A percentile compares a stretch with the other conserved stretches of the same genome.
phyloP scores from a whole-genome alignment of 2,797 vertebrate species.

The Ibycter americanus region DNA sequence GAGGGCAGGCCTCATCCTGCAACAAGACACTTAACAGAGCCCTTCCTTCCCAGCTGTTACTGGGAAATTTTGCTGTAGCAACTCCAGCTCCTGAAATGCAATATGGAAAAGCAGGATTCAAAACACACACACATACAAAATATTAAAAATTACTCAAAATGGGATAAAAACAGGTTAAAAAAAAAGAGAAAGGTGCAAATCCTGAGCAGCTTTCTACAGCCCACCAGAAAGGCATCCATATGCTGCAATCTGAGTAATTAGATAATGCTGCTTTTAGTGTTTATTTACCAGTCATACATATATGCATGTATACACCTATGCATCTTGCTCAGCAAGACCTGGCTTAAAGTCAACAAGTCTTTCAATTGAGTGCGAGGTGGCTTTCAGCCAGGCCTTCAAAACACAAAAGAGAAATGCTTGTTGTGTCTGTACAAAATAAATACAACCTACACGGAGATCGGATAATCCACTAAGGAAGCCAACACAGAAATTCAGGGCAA shows the following conservation, averaged over 20 bases:
- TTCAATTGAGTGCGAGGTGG: neutral
- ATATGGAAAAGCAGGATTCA: neutral
- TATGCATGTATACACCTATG: neutral
- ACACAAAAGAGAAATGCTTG: neutral
- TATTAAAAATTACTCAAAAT: neutral
- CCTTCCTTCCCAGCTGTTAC: neutral
- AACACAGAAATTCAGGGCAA: neutral
- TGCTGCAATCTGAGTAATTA: neutral
- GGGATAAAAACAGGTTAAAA: neutral
- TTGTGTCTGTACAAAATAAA: neutral
- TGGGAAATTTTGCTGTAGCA: neutral
- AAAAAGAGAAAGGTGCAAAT: neutral
- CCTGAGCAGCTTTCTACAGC: neutral
- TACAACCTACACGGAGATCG: neutral
- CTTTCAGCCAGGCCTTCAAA: neutral
- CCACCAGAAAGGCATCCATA: neutral
- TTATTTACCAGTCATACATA: neutral
- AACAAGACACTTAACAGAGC: neutral
- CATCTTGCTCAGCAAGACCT: neutral
- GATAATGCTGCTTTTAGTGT: neutral
- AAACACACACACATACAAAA: neutral
- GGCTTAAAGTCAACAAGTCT: neutral
- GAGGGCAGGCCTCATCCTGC: neutral
- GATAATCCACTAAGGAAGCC: neutral
- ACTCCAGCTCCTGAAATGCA: neutral